Conservation (phyloP, 2,797 vertebrate genomes). For the Australoheros facetus region DNA sequence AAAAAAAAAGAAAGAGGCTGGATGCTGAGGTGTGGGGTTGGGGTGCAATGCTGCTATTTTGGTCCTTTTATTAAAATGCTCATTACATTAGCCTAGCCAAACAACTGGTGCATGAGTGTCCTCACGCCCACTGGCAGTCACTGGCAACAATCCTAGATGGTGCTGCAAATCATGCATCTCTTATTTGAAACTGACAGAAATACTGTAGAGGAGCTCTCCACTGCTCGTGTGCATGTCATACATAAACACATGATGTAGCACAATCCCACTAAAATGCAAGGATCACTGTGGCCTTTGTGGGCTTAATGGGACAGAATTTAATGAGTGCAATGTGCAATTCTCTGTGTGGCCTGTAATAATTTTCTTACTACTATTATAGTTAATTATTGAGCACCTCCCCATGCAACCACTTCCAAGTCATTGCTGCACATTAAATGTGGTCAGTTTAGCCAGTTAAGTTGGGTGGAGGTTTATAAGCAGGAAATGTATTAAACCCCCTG, state of each 20-base stretch:
- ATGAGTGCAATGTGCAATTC: slow-evolving; percentile 7
- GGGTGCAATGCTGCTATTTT: slow-evolving; percentile 59
- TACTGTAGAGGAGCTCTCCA: slow-evolving; percentile 16
- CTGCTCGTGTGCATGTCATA: slow-evolving; percentile 19
- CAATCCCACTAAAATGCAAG: not conserved
- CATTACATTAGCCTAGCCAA: slow-evolving; percentile 69
- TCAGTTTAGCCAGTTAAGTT: slow-evolving; percentile 50
- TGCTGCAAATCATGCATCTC: slow-evolving; percentile 36
- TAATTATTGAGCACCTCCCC: slow-evolving; percentile 44
- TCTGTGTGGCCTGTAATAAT: not conserved
- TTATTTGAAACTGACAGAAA: slow-evolving; percentile 33
- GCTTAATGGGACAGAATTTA: slow-evolving; percentile 39
- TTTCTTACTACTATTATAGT: slow-evolving; percentile 40
- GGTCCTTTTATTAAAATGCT: slow-evolving; percentile 65
- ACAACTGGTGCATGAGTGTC: slow-evolving; percentile 55
- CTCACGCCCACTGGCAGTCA: slow-evolving; percentile 21
- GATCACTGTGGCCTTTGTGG: not conserved
- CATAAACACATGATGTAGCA: slow-evolving; percentile 24
- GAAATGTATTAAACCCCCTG: slow-evolving; percentile 41
- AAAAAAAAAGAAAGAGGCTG: not conserved
- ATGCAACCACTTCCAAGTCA: slow-evolving; percentile 38
- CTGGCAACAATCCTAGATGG: slow-evolving; percentile 49
- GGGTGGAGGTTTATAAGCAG: slow-evolving; percentile 31
- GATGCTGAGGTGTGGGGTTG: slow-evolving; percentile 5
- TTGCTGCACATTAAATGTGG: slow-evolving; percentile 32